Evolutionary conservation across 2,797 vertebrate genomes (phyloP).

Genomic region (Phrynocephalus guinanensis): DNA sequence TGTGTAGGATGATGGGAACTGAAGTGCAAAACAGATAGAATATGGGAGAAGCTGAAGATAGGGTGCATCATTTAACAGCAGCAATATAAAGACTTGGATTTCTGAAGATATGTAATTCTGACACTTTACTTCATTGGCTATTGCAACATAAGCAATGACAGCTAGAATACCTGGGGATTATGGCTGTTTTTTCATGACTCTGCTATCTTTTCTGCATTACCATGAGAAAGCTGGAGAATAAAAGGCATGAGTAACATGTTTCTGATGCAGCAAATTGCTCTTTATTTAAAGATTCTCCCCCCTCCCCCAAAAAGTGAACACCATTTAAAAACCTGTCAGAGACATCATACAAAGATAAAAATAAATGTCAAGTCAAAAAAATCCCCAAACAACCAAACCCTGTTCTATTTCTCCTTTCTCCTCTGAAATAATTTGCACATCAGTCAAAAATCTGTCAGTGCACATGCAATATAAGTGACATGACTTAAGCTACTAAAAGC

Average conservation of each 20-base stretch:
- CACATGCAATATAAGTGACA: slow-evolving; percentile 75
- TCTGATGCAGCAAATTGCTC: slow-evolving; percentile 77
- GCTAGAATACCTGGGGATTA: slow-evolving; percentile 40
- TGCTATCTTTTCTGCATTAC: slow-evolving; percentile 32
- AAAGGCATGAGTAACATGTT: slow-evolving; percentile 65
- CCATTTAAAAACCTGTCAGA: slow-evolving; percentile 78
- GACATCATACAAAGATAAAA: slow-evolving; percentile 78
- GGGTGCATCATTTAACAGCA: slow-evolving; percentile 7
- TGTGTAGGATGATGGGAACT: not conserved
- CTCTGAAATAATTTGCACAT: slow-evolving; percentile 79
- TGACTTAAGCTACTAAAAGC: slow-evolving; percentile 75
- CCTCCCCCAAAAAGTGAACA: slow-evolving; percentile 48
- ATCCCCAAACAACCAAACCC: not conserved
- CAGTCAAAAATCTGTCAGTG: slow-evolving; percentile 80
- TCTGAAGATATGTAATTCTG: slow-evolving; percentile 26
- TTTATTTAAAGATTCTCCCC: slow-evolving; percentile 78
- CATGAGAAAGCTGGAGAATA: slow-evolving; percentile 57
- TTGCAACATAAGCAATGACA: slow-evolving; percentile 34
- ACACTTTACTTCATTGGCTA: slow-evolving; percentile 19
- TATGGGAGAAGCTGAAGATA: not conserved
- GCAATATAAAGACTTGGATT: slow-evolving; percentile 21
- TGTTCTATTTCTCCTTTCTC: slow-evolving; percentile 72
- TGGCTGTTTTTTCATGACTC: not conserved
- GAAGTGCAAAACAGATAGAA: not conserved
- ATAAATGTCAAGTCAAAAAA: slow-evolving; percentile 77